These are phyloP conservation scores for Drosophila pseudoobscura DNA, from an alignment of 1,140 invertebrate genomes.

Conservation along the genomic window DNA sequence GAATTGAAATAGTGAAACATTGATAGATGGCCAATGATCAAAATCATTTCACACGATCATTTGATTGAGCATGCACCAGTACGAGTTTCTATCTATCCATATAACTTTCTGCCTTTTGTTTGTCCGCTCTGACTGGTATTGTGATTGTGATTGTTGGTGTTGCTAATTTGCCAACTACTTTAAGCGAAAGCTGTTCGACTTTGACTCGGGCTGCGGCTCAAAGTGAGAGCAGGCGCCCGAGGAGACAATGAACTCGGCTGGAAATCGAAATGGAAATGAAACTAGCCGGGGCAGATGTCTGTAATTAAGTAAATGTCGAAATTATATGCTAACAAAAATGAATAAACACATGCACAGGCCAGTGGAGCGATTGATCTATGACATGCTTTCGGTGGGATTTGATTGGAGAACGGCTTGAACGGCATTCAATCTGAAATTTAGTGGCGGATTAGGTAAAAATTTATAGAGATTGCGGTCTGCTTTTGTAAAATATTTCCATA, in stretches of 20 bases:
- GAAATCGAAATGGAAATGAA: conserved; percentile 70
- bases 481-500: not conserved
- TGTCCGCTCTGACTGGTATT: conserved; percentile 32
- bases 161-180: conserved; percentile 80
- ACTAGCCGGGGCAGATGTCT: conserved; percentile 48
- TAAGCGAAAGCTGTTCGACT: conserved; percentile 66
- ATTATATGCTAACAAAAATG: conserved; percentile 45
- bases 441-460: not conserved
- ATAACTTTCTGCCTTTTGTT: conserved; percentile 34
- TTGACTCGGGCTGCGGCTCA: conserved; percentile 3
- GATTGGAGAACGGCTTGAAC: no score
- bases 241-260: conserved; percentile 74
- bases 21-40: conserved; percentile 77
- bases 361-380: conserved; percentile 46
- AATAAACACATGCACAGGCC: conserved; percentile 9
- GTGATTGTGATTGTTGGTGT: conserved; percentile 56
- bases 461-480: no score
- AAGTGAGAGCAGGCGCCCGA: conserved; percentile 56
- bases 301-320: conserved; percentile 71
- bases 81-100: conserved; percentile 18
- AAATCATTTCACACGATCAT: conserved; percentile 78
- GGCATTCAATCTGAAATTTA: conserved; percentile 6
- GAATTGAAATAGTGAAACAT: conserved; percentile 47
- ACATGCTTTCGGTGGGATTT: conserved; percentile 16
- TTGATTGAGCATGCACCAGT: conserved; percentile 42